Evolutionary conservation across 2,888 invertebrate species (phyloP).

Genomic region (Bhutanitis thaidina): DNA sequence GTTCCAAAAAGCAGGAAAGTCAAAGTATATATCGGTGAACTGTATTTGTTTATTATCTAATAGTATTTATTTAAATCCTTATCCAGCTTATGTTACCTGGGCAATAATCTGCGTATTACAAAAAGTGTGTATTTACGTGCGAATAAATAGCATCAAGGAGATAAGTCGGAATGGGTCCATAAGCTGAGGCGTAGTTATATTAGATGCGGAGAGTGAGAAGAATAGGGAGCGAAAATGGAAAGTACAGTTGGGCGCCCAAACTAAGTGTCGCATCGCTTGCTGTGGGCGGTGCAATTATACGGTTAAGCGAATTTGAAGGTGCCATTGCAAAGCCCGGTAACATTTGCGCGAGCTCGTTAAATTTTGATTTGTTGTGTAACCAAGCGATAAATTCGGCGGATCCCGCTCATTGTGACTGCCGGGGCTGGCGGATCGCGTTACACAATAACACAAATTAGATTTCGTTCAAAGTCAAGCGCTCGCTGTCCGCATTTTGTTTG

Average conservation of each 20-base stretch:
- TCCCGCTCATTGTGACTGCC: slow-evolving; percentile 53
- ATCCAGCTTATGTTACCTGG: slow-evolving; percentile 69
- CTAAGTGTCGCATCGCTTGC: slow-evolving; percentile 44
- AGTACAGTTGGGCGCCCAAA: slow-evolving; percentile 23
- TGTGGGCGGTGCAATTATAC: slow-evolving; percentile 64
- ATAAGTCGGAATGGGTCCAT: slow-evolving; percentile 42
- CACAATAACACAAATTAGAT: slow-evolving; percentile 80
- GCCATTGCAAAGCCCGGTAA: slow-evolving; percentile 49
- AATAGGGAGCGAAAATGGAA: slow-evolving; percentile 22
- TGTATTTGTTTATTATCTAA: slow-evolving; percentile 71
- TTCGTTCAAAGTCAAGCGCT: slow-evolving; percentile 76
- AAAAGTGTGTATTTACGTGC: slow-evolving; percentile 65
- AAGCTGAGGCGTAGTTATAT: slow-evolving; percentile 31
- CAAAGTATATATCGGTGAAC: slow-evolving; percentile 43
- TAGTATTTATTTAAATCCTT: slow-evolving; percentile 72
- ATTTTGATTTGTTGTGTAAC: slow-evolving; percentile 77
- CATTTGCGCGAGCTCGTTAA: slow-evolving; percentile 72
- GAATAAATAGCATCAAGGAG: slow-evolving; percentile 48
- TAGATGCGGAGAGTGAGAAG: slow-evolving; percentile 31
- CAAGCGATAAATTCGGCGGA: slow-evolving; percentile 68
- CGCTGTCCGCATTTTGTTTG: slow-evolving; percentile 70
- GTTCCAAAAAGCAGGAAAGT: slow-evolving; percentile 42
- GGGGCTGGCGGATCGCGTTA: slow-evolving; percentile 61
- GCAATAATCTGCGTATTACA: slow-evolving; percentile 49
- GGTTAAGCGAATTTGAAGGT: slow-evolving; percentile 52